A percentile compares a stretch with the other conserved stretches of the same genome.
Evolutionary conservation across 2,797 vertebrate genomes (phyloP).

Genomic region (Platyrinchus mystaceus): DNA sequence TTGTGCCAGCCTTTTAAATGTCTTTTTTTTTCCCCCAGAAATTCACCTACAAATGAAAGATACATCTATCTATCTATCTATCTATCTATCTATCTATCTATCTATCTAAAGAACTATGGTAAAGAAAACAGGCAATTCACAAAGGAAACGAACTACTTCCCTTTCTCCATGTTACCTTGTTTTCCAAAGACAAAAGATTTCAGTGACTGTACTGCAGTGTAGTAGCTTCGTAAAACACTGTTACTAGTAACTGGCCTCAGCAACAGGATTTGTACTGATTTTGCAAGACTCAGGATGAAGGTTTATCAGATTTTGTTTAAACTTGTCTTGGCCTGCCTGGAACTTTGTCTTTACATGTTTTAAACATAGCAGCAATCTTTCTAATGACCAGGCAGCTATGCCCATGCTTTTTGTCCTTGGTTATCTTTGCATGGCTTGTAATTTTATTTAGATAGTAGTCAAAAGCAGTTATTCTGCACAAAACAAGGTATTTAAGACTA

Average conservation of each 20-base stretch:
- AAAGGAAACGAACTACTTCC: not conserved
- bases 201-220: not conserved
- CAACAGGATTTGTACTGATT: not conserved
- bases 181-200: not conserved
- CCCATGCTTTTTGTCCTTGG: not conserved
- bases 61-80: no score
- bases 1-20: not conserved
- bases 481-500: not conserved
- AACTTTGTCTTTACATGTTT: not conserved
- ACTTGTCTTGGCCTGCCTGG: not conserved
- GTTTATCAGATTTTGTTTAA: not conserved
- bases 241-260: not conserved
- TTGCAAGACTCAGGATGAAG: not conserved
- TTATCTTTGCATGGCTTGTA: not conserved
- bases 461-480: not conserved
- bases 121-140: not conserved
- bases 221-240: not conserved
- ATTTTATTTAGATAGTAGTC: not conserved
- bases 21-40: fast-evolving
- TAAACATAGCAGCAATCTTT: not conserved
- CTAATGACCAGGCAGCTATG: not conserved
- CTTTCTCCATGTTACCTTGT: not conserved
- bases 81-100: not conserved
- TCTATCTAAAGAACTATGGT: not conserved
- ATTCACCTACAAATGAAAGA: not conserved